These are phyloP conservation scores for Vidua macroura DNA, from an alignment of 2,113 vertebrate genomes.

Conservation along the genomic window DNA sequence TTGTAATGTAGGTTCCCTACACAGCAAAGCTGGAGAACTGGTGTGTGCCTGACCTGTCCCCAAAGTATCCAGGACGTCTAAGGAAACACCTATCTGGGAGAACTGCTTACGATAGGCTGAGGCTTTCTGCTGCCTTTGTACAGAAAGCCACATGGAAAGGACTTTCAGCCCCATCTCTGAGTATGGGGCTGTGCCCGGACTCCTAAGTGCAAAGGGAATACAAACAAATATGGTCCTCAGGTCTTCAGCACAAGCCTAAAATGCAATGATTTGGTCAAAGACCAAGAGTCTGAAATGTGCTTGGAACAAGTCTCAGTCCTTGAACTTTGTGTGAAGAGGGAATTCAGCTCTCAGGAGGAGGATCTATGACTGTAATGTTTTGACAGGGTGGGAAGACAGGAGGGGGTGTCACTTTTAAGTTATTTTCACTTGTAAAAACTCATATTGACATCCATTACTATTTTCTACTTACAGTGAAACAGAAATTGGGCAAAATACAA, in stretches of 20 bases:
- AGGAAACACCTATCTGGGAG: background rate
- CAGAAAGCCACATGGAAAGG: too few species aligned
- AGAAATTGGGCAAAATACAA: background rate
- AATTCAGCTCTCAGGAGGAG: constrained; percentile 45
- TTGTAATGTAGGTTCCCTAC: background rate
- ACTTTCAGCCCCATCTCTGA: background rate
- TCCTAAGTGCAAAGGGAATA: background rate
- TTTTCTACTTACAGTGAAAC: background rate
- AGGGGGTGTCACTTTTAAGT: background rate
- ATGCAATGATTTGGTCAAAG: constrained; percentile 5
- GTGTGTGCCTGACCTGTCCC: background rate
- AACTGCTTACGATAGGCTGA: background rate
- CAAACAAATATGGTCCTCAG: constrained; percentile 10
- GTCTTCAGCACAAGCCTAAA: constrained; percentile 32
- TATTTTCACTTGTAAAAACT: background rate
- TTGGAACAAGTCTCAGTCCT: constrained; percentile 24
- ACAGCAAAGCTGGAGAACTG: background rate
- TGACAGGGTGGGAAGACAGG: constrained; percentile 1
- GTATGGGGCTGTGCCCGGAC: background rate
- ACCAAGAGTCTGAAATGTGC: constrained; percentile 43
- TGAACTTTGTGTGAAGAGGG: background rate
- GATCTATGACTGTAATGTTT: constrained; percentile 34
- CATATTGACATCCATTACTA: background rate
- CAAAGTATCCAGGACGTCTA: background rate
- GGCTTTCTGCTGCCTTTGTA: background rate